These are phyloP conservation scores for Bufo bufo DNA, from an alignment of 2,113 vertebrate genomes.

Conservation along the genomic window DNA sequence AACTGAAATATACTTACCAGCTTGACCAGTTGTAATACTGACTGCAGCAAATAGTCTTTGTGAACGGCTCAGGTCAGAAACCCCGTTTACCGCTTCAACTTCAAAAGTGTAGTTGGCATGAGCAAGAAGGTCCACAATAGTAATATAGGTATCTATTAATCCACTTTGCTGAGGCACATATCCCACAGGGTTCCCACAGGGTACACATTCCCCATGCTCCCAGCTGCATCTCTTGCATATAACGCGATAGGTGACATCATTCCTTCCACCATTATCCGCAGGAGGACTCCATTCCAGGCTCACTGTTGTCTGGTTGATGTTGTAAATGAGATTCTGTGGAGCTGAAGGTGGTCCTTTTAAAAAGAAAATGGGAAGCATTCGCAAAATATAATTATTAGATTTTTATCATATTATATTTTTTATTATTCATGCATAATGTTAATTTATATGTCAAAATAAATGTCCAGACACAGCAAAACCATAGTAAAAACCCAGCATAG, in stretches of 20 bases:
- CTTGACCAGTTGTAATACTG: slow-evolving; percentile 95
- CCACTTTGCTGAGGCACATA: slow-evolving; percentile 91
- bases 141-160: slow-evolving; percentile 92
- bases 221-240: slow-evolving; percentile 93
- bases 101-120: slow-evolving; percentile 98
- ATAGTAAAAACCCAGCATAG: too few species aligned
- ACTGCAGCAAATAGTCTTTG: slow-evolving; percentile 97
- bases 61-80: slow-evolving; percentile 93
- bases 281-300: slow-evolving; percentile 95
- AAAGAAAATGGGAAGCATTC: slow-evolving; percentile 52
- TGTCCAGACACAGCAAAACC: too few species aligned
- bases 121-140: slow-evolving; percentile 90
- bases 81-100: slow-evolving; percentile 97
- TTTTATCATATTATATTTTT: too few species aligned
- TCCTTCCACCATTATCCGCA: slow-evolving; percentile 90
- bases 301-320: slow-evolving; percentile 98
- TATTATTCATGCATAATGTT: background rate
- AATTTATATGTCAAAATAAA: too few species aligned
- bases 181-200: slow-evolving; percentile 91
- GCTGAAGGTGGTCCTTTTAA: slow-evolving; percentile 92
- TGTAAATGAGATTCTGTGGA: slow-evolving; percentile 98
- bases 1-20: slow-evolving; percentile 80
- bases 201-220: slow-evolving; percentile 94
- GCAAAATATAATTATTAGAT: background rate
- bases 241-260: slow-evolving; percentile 94